phyloP scores from a whole-genome alignment of 2,797 vertebrate genomes.

The Typhlichthys subterraneus region DNA sequence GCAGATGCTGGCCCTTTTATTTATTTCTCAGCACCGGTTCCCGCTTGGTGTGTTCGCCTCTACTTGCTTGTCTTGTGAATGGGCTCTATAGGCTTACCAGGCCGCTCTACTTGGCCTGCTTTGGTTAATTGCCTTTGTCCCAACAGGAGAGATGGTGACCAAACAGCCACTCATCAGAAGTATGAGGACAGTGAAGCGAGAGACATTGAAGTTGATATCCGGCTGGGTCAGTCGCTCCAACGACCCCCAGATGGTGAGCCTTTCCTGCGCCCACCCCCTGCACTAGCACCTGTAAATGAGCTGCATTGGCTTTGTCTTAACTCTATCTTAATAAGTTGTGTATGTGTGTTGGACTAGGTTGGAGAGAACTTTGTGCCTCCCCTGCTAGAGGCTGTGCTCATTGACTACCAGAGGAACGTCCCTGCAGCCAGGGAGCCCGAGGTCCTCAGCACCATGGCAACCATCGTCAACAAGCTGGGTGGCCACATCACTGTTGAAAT shows the following conservation, averaged over 20 bases:
- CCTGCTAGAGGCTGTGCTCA: conserved; percentile 88
- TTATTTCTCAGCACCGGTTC: background rate
- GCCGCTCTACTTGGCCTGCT: background rate
- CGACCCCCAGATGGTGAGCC: conserved; percentile 89
- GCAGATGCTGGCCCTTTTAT: too few species aligned
- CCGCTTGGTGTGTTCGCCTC: background rate
- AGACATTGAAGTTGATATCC: conserved; percentile 90
- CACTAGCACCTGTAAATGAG: too few species aligned
- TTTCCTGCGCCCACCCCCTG: too few species aligned
- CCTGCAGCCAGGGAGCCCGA: conserved; percentile 89
- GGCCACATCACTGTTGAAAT: conserved; percentile 90
- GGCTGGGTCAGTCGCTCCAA: conserved; percentile 92
- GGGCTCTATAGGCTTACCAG: background rate
- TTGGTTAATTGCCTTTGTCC: background rate
- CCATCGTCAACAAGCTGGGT: conserved; percentile 89
- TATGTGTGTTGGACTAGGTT: conserved; percentile 70
- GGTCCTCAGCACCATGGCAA: conserved; percentile 92
- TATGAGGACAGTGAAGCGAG: conserved; percentile 92
- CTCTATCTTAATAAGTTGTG: background rate
- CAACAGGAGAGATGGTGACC: conserved; percentile 89
- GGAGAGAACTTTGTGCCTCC: conserved; percentile 92
- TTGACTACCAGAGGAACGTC: conserved; percentile 91
- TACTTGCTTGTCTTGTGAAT: background rate
- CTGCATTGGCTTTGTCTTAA: too few species aligned
- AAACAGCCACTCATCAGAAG: conserved; percentile 90